Evolutionary conservation across 2,113 vertebrate species (phyloP), one percentile per base, ranked within the genome.

Genomic region (Marcusenius ussheri): DNA sequence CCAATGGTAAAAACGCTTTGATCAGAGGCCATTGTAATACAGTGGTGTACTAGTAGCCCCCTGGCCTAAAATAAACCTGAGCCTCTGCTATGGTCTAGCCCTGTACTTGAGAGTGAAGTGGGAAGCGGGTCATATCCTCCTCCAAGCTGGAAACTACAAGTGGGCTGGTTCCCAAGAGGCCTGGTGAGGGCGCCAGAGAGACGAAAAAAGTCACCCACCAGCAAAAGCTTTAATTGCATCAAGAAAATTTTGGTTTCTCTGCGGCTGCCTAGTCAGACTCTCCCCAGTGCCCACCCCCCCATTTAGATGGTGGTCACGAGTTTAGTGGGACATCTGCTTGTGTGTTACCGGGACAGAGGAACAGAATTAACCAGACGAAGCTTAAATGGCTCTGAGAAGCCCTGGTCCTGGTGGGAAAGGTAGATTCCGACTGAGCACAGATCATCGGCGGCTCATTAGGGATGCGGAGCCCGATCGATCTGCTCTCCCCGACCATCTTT

Each of bases 401-500:
- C 19, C 21, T 8, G 24, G 21, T n/a, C 56, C 2, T 62, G 56
- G 56, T 62, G 56, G 21, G 56, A n/a, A 62, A 62, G 56, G 24
- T 24, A 47, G 42, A 50, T 66, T 88, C 21, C 13, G 8, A 6
- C 49, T 35, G 31, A 51, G 27, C 35, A 4, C 5, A 4, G 87
- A 58, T 58, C 19, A 24, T 51, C 88, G 31, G 27, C 46, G 39
- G n/a, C 66, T 53, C 31, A 15, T 19, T 89, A 21, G 74, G 35
- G 49, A 35, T 53, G 66, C 66, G 42, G 83, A 84, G 89, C 50
- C 77, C n/a, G 0, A 89, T 89, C 80, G 83, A 84, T 89, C 53
- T 17, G 10, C 50, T 50, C 49, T 39, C 31, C 35, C 13, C 35
- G 1, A 35, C 91, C 92, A 93, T 95, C 94, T 94, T 95, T 94